A percentile compares a stretch with the other conserved stretches of the same genome.
These are phyloP conservation scores for Panthera uncia DNA, from an alignment of 2,113 vertebrate genomes.

Conservation along the genomic window DNA sequence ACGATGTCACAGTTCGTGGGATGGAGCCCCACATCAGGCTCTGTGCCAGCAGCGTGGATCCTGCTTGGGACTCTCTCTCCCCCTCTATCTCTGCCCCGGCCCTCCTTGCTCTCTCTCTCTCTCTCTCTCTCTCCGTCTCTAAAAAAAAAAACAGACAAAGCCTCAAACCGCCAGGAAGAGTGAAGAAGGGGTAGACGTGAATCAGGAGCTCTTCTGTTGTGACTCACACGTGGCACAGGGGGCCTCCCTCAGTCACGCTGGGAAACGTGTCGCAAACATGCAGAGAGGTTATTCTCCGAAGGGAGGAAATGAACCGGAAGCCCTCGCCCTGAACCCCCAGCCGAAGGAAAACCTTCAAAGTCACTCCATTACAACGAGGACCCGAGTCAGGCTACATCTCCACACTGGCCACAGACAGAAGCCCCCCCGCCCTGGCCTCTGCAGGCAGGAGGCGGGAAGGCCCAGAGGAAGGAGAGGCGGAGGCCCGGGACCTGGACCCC, in stretches of 20 bases:
- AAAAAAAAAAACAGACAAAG: too few relatives aligned
- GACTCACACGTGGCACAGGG: background rate
- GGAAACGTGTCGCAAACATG: background rate
- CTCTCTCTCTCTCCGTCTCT: too few relatives aligned
- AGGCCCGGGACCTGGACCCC: conserved; percentile 70
- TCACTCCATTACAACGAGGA: accelerated
- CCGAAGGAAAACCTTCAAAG: conserved; percentile 49
- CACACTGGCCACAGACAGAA: accelerated
- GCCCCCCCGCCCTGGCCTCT: background rate
- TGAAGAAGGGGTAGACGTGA: too few relatives aligned
- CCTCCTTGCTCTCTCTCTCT: too few relatives aligned
- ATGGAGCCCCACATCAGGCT: too few relatives aligned
- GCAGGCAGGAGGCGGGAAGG: background rate
- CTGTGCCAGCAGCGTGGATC: too few relatives aligned
- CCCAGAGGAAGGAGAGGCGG: conserved; percentile 67
- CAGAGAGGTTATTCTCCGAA: conserved; percentile 24
- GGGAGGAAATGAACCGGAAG: background rate
- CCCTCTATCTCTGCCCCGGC: too few relatives aligned
- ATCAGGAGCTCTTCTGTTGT: conserved; percentile 12
- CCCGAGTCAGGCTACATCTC: accelerated
- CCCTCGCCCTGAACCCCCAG: background rate
- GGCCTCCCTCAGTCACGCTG: conserved; percentile 18
- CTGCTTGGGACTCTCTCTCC: too few relatives aligned
- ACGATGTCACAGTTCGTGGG: too few relatives aligned
- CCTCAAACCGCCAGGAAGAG: accelerated